Evolutionary conservation across 2,888 invertebrate genomes (phyloP).

Genomic region (Erynnis tages): DNA sequence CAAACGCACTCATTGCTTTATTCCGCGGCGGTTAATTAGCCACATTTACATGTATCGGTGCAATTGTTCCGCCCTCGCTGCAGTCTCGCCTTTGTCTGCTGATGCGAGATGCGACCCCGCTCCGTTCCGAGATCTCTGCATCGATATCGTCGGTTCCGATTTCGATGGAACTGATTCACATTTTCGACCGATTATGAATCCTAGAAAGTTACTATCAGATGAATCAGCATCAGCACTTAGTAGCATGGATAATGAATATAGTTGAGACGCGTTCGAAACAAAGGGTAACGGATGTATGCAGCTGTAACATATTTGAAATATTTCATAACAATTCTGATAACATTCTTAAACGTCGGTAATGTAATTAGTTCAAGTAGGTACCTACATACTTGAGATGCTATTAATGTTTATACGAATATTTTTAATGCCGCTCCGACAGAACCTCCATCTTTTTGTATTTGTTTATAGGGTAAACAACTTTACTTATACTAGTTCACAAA

Average conservation of each 20-base stretch:
- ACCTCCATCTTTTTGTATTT: too few relatives aligned
- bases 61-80: conserved; percentile 54
- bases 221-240: conserved; percentile 50
- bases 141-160: conserved; percentile 17
- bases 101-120: conserved; percentile 31
- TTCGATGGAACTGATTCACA: conserved; percentile 6
- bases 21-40: conserved; percentile 54
- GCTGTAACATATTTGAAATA: too few relatives aligned
- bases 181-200: conserved; percentile 15
- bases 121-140: conserved; percentile 32
- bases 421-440: too few relatives aligned
- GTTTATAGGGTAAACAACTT: too few relatives aligned
- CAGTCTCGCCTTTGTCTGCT: conserved; percentile 57
- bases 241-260: background rate
- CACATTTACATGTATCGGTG: conserved; percentile 57
- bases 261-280: background rate
- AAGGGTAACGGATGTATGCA: background rate
- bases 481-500: too few relatives aligned
- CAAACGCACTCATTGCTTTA: conserved; percentile 31
- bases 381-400: too few relatives aligned
- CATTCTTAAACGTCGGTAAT: too few relatives aligned
- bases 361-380: too few relatives aligned
- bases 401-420: too few relatives aligned
- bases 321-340: too few relatives aligned
- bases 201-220: conserved; percentile 32